A percentile compares a stretch with the other conserved stretches of the same genome.
Evolutionary conservation across 2,797 vertebrate genomes (phyloP).

Genomic region (Tangara arthus): DNA sequence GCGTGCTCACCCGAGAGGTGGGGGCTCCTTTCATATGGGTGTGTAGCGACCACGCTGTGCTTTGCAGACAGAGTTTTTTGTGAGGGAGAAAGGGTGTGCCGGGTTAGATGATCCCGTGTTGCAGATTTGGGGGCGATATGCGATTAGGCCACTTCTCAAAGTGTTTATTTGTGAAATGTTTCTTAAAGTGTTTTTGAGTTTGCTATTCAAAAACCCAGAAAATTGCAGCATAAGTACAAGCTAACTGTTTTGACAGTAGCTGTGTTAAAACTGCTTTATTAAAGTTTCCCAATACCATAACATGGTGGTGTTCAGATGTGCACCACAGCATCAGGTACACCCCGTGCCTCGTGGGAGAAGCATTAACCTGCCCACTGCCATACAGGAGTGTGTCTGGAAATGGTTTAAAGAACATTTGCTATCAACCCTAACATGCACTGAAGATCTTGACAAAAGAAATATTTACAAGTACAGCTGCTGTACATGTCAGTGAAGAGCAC

Average conservation of each 20-base stretch:
- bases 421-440: rapidly evolving
- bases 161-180: background rate
- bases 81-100: rapidly evolving
- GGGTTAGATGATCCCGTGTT: rapidly evolving
- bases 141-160: background rate
- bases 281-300: background rate
- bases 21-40: background rate
- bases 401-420: background rate
- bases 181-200: background rate
- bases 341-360: rapidly evolving
- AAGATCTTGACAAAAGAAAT: background rate
- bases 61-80: background rate
- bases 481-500: background rate
- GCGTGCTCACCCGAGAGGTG: background rate
- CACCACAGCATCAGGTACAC: rapidly evolving
- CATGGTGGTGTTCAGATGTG: rapidly evolving
- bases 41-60: rapidly evolving
- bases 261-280: background rate
- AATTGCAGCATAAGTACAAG: background rate
- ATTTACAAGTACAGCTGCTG: background rate
- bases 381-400: rapidly evolving
- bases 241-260: background rate
- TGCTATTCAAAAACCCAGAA: background rate
- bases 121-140: background rate
- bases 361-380: background rate